Evolutionary conservation across 2,797 vertebrate species (phyloP).

Genomic region (Allochrocebus solatus): DNA sequence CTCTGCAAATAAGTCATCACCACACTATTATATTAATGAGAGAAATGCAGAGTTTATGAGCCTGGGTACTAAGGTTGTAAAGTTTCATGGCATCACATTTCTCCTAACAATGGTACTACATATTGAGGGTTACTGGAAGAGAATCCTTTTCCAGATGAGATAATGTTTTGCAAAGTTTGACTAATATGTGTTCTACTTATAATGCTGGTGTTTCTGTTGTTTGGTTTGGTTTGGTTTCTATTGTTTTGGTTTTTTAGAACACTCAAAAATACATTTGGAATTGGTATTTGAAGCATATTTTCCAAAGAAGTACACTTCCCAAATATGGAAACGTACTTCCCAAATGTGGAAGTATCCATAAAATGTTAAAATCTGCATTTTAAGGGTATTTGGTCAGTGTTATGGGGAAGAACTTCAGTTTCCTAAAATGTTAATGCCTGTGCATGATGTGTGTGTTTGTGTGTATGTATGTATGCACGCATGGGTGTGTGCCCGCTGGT

Average conservation of each 20-base stretch:
- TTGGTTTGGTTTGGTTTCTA: background rate
- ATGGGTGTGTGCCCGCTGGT: too few species aligned
- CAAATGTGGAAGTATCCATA: background rate
- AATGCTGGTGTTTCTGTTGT: background rate
- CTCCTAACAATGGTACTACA: background rate
- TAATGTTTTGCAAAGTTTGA: background rate
- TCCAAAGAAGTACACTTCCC: background rate
- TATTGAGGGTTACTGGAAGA: background rate
- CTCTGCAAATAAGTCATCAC: background rate
- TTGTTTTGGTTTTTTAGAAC: background rate
- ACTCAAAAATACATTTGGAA: constrained; percentile 17
- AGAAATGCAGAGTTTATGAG: background rate
- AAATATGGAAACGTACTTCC: background rate
- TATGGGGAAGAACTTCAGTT: background rate
- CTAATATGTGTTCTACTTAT: background rate
- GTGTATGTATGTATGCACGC: background rate
- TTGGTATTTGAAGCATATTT: background rate
- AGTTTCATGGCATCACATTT: background rate
- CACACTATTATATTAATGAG: background rate
- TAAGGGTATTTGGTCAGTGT: background rate
- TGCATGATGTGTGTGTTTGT: background rate
- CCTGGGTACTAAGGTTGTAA: background rate
- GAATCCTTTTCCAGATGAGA: background rate
- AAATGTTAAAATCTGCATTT: background rate
- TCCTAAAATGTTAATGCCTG: background rate